phyloP scores from a whole-genome alignment of 2,888 invertebrate species.

The Pandemis cinnamomeana region DNA sequence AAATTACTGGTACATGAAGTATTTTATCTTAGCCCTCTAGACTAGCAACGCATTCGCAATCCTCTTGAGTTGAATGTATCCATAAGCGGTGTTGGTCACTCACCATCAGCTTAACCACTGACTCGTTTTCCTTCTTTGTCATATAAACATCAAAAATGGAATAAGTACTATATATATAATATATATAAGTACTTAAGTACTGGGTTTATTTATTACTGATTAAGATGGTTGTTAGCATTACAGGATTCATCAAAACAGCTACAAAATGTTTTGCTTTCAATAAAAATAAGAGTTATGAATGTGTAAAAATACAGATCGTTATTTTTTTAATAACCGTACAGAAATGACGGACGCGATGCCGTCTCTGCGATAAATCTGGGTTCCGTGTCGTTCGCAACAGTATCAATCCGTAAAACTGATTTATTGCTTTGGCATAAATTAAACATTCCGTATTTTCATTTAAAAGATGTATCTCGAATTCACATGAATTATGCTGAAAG shows the following conservation, averaged over 20 bases:
- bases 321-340: slow-evolving; percentile 1
- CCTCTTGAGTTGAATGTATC: no score
- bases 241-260: background rate
- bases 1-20: no score
- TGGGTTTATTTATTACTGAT: no score
- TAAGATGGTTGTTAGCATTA: background rate
- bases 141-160: no score
- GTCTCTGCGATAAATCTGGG: slow-evolving; percentile 24
- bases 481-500: slow-evolving; percentile 15
- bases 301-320: background rate
- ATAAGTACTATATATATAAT: no score
- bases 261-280: background rate
- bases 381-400: slow-evolving; percentile 18
- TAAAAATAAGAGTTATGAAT: background rate
- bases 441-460: slow-evolving; percentile 12
- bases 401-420: slow-evolving; percentile 28
- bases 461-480: slow-evolving; percentile 12
- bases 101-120: no score
- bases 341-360: slow-evolving; percentile 26
- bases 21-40: no score
- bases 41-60: no score
- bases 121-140: no score
- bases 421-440: slow-evolving; percentile 13
- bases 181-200: no score
- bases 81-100: no score